Evolutionary conservation across 2,113 vertebrate species (phyloP).

Genomic region (Pygathrix nemaeus): DNA sequence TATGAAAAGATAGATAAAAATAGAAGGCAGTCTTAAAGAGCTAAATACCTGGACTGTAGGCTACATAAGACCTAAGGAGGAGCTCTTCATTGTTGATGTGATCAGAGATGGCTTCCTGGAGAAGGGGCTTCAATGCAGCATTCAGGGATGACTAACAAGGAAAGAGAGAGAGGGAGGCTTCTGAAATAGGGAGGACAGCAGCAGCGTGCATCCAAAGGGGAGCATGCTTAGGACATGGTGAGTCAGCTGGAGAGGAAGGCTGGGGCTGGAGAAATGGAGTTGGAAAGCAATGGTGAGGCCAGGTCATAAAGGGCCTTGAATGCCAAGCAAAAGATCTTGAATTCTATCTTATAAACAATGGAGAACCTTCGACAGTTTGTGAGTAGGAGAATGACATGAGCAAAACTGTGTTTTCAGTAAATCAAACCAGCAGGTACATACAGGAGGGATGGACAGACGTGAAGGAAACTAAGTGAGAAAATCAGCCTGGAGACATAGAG

Average conservation of each 20-base stretch:
- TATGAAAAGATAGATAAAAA: neutral
- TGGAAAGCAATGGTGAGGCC: neutral
- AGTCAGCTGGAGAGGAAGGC: neutral
- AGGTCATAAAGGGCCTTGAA: neutral
- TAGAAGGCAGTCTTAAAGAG: neutral
- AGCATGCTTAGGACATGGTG: rapidly evolving
- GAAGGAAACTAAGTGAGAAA: neutral
- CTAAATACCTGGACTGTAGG: neutral
- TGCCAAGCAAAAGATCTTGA: neutral
- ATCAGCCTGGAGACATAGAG: neutral
- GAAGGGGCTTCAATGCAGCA: neutral
- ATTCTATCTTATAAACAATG: neutral
- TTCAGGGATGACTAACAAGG: neutral
- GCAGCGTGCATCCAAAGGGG: neutral
- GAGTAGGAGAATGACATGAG: neutral
- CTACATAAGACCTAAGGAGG: neutral
- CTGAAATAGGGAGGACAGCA: neutral
- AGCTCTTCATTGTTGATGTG: neutral
- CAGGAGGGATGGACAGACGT: neutral
- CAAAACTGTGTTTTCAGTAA: neutral
- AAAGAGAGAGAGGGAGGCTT: neutral
- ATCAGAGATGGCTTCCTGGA: neutral
- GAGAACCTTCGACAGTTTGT: neutral
- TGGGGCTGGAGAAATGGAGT: neutral
- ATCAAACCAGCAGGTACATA: neutral